phyloP scores from a whole-genome alignment of 1,140 invertebrate species.

The Lordiphosa clarofinis region DNA sequence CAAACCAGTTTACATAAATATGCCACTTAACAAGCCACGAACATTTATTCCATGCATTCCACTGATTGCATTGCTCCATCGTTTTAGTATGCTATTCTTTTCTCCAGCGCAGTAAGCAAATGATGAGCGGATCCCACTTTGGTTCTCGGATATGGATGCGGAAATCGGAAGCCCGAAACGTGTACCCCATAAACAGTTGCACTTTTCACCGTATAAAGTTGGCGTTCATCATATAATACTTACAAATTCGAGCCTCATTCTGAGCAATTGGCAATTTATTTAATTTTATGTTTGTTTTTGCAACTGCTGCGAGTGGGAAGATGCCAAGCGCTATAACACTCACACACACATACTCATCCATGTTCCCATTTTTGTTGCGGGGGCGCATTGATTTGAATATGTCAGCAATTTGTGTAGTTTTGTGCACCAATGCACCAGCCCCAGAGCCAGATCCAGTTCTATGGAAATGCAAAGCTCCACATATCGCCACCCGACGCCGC shows the following conservation, averaged over 20 bases:
- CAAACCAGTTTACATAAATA: slow-evolving; percentile 59
- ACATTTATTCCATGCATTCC: slow-evolving; percentile 36
- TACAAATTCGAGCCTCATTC: background rate
- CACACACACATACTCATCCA: slow-evolving; percentile 30
- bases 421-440: slow-evolving; percentile 60
- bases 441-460: slow-evolving; percentile 3
- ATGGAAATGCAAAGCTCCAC: slow-evolving; percentile 7
- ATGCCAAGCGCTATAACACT: slow-evolving; percentile 28
- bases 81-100: slow-evolving; percentile 9
- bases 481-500: slow-evolving; percentile 11
- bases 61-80: slow-evolving; percentile 28
- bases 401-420: slow-evolving; percentile 77
- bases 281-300: slow-evolving; percentile 65
- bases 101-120: slow-evolving; percentile 27
- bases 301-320: slow-evolving; percentile 43
- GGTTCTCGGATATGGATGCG: slow-evolving; percentile 8
- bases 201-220: background rate
- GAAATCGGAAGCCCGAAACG: slow-evolving; percentile 1
- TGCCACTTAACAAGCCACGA: slow-evolving; percentile 62
- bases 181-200: slow-evolving; percentile 5
- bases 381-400: slow-evolving; percentile 64
- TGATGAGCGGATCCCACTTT: background rate
- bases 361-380: too few relatives aligned
- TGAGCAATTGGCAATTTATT: slow-evolving; percentile 54
- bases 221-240: slow-evolving; percentile 3